A percentile compares a stretch with the other conserved stretches of the same genome.
Conservation (phyloP, 2,113 vertebrate species). For the Cochlearius cochlearius region DNA sequence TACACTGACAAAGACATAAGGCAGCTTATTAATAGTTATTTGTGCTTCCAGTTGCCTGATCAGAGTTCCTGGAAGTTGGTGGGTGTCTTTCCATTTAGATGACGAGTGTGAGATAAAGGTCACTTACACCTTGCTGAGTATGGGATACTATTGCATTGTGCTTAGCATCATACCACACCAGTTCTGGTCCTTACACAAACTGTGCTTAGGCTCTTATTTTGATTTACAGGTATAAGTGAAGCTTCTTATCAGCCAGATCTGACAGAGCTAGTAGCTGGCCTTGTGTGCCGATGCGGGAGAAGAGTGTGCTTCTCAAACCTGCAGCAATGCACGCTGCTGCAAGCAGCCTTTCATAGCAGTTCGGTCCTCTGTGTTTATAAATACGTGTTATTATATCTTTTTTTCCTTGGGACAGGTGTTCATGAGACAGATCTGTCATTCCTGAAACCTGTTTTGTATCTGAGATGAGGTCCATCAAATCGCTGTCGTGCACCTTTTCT, state of each 20-base stretch:
- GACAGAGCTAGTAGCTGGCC: background rate
- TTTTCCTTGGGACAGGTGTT: background rate
- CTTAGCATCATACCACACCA: background rate
- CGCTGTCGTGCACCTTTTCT: background rate
- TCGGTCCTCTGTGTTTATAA: background rate
- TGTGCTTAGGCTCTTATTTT: background rate
- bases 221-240: background rate
- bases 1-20: background rate
- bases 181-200: background rate
- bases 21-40: background rate
- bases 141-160: background rate
- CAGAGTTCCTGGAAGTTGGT: background rate
- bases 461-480: background rate
- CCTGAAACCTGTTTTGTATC: background rate
- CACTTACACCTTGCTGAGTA: background rate
- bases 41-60: background rate
- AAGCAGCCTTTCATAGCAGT: background rate
- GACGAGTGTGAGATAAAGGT: background rate
- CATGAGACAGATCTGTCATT: background rate
- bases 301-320: background rate
- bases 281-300: rapidly evolving
- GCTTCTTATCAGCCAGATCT: background rate
- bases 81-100: background rate
- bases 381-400: background rate
- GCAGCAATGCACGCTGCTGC: background rate